Conservation (phyloP, 2,113 vertebrate species). For the Nothoprocta pentlandii region DNA sequence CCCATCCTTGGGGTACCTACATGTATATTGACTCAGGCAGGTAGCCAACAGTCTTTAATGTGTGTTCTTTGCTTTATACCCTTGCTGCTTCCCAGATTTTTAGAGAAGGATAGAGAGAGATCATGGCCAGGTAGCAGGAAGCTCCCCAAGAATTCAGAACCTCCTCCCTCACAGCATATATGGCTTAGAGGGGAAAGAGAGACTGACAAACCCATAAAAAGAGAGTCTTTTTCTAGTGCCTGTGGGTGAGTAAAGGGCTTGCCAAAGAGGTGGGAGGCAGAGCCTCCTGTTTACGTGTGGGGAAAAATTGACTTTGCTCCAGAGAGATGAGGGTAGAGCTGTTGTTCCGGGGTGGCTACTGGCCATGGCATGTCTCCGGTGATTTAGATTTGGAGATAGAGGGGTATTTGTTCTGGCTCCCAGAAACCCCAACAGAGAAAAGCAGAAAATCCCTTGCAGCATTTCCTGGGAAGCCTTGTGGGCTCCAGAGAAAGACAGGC, state of each 20-base stretch:
- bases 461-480: conserved; percentile 31
- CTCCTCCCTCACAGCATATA: background rate
- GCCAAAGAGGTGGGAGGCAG: conserved; percentile 27
- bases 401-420: background rate
- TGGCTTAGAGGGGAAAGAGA: background rate
- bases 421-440: background rate
- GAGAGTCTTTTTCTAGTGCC: background rate
- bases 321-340: background rate
- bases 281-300: conserved; percentile 21
- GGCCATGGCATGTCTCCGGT: background rate
- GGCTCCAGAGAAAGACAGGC: background rate
- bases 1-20: background rate
- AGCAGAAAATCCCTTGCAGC: conserved; percentile 18
- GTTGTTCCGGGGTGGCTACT: conserved; percentile 29
- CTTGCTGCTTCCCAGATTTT: background rate
- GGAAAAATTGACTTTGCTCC: conserved; percentile 2
- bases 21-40: background rate
- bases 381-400: background rate
- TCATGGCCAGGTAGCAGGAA: background rate
- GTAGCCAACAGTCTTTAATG: background rate
- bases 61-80: background rate
- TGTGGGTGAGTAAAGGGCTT: background rate
- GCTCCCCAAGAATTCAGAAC: background rate
- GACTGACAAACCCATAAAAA: background rate
- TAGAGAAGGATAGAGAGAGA: background rate